These are phyloP conservation scores for Linnaemya tessellans DNA, from an alignment of 2,888 invertebrate genomes.

Conservation along the genomic window DNA sequence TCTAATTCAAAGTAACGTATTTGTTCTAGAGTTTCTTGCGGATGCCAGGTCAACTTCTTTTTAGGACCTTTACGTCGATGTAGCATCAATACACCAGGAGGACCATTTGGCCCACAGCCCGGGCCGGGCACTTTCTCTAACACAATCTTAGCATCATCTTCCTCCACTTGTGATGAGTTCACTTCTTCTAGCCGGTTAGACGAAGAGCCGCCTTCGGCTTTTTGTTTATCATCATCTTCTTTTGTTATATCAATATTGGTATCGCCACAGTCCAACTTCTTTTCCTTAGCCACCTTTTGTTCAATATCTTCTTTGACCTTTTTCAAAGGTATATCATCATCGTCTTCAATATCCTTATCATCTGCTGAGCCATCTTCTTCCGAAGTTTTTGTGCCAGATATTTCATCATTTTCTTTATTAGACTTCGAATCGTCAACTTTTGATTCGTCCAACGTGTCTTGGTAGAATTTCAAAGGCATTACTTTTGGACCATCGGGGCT, in stretches of 20 bases:
- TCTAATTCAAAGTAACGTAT: conserved; percentile 96
- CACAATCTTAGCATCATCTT: conserved; percentile 74
- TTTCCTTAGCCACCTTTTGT: conserved; percentile 79
- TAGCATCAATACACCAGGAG: conserved; percentile 89
- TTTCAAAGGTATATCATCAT: conserved; percentile 82
- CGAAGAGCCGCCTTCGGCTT: conserved; percentile 12
- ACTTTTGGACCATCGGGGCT: conserved; percentile 84
- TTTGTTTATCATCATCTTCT: conserved; percentile 68
- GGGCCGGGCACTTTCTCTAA: conserved; percentile 81
- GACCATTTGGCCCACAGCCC: conserved; percentile 85
- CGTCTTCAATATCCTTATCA: conserved; percentile 78
- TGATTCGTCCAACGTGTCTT: conserved; percentile 91
- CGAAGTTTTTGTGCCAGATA: conserved; percentile 71
- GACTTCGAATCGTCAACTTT: conserved; percentile 78
- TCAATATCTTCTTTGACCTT: conserved; percentile 83
- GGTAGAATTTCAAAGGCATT: conserved; percentile 92
- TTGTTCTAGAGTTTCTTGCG: conserved; percentile 91
- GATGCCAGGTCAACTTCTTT: conserved; percentile 92
- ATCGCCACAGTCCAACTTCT: conserved; percentile 70
- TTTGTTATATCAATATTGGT: conserved; percentile 47
- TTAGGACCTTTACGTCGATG: conserved; percentile 91
- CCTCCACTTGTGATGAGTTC: conserved; percentile 71
- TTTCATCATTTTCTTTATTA: conserved; percentile 75
- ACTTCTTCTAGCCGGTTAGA: not conserved
- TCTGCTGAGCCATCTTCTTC: conserved; percentile 41